These are phyloP conservation scores for Clivina fossor DNA, from an alignment of 2,888 invertebrate genomes.

Conservation along the genomic window DNA sequence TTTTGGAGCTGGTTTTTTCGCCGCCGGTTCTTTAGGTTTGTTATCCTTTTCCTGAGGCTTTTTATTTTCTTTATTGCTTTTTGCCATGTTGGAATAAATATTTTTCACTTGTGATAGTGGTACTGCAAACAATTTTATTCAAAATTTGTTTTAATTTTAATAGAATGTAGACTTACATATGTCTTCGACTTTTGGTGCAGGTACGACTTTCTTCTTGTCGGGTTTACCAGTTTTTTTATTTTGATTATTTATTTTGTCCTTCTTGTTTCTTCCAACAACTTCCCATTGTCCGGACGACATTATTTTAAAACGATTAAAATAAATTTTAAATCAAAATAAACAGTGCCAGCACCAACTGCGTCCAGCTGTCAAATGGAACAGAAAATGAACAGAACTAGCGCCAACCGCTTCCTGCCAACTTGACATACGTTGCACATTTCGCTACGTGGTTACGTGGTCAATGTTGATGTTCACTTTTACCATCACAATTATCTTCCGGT, in stretches of 20 bases:
- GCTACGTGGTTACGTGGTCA: too few species aligned
- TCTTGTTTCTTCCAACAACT: constrained; percentile 70
- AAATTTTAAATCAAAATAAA: constrained; percentile 32
- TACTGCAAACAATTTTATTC: constrained; percentile 55
- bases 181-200: constrained; percentile 66
- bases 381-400: constrained; percentile 16
- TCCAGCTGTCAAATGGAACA: constrained; percentile 11
- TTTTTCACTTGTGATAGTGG: constrained; percentile 69
- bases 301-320: constrained; percentile 23
- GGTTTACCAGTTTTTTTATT: constrained; percentile 55
- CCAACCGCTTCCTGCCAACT: constrained; percentile 30
- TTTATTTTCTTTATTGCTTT: constrained; percentile 64
- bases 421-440: too few species aligned
- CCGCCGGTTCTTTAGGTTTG: constrained; percentile 47
- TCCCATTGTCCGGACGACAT: constrained; percentile 67
- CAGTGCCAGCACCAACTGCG: constrained; percentile 18
- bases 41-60: constrained; percentile 57
- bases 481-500: too few species aligned
- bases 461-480: too few species aligned
- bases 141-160: constrained; percentile 20
- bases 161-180: constrained; percentile 62
- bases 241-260: constrained; percentile 57
- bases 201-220: constrained; percentile 58
- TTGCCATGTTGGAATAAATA: constrained; percentile 64
- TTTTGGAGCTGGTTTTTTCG: constrained; percentile 56